Percentiles rank a stretch among this genome's conserved stretches.
Evolutionary conservation across 1,140 invertebrate genomes (phyloP).

Genomic region (Cydia amplana): DNA sequence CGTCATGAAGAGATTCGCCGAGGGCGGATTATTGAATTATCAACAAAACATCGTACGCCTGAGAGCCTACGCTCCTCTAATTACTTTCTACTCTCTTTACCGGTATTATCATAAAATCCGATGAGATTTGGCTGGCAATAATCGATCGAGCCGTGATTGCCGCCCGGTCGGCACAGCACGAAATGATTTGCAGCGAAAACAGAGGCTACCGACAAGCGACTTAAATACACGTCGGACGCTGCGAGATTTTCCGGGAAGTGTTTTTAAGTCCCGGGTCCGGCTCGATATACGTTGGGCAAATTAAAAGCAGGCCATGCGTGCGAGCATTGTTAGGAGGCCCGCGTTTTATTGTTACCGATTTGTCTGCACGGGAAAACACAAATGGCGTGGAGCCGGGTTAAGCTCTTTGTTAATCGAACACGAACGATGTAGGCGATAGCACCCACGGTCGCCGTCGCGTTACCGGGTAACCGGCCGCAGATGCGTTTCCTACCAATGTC

Average conservation of each 20-base stretch:
- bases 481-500: not conserved
- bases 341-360: conserved; percentile 75
- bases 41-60: conserved; percentile 76
- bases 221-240: conserved; percentile 42
- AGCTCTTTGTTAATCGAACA: conserved; percentile 73
- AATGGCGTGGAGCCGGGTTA: conserved; percentile 67
- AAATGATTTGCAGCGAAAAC: conserved; percentile 32
- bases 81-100: conserved; percentile 66
- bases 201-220: conserved; percentile 46
- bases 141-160: conserved; percentile 67
- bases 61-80: conserved; percentile 67
- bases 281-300: conserved; percentile 73
- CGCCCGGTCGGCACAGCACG: conserved; percentile 47
- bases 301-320: conserved; percentile 75
- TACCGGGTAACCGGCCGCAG: conserved; percentile 34
- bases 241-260: conserved; percentile 63
- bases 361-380: conserved; percentile 71
- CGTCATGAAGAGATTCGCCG: conserved; percentile 62
- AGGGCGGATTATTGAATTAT: conserved; percentile 76
- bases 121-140: conserved; percentile 59
- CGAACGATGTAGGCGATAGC: conserved; percentile 56
- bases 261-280: conserved; percentile 64
- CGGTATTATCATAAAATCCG: conserved; percentile 66
- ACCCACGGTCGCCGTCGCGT: conserved; percentile 46
- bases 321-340: conserved; percentile 63